These are phyloP conservation scores for Diaprepes abbreviatus DNA, from an alignment of 2,888 invertebrate species.

Conservation along the genomic window DNA sequence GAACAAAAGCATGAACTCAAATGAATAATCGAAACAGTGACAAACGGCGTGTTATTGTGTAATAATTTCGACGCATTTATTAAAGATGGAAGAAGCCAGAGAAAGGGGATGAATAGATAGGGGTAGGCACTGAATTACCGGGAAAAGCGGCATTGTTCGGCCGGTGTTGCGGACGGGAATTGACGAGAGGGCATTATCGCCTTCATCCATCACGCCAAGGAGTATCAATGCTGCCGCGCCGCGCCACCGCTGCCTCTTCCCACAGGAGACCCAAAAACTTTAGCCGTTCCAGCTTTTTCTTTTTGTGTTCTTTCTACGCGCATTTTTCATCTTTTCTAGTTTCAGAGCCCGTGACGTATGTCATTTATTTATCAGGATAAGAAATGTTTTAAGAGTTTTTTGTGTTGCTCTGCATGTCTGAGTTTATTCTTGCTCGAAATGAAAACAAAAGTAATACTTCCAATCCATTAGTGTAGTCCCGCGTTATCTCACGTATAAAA, in stretches of 20 bases:
- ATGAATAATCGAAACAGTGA: slow-evolving; percentile 56
- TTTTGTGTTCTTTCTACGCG: slow-evolving; percentile 61
- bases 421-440: slow-evolving; percentile 33
- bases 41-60: slow-evolving; percentile 63
- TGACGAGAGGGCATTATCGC: slow-evolving; percentile 71
- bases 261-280: slow-evolving; percentile 68
- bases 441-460: slow-evolving; percentile 1
- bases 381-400: slow-evolving; percentile 58
- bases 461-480: background rate
- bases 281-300: slow-evolving; percentile 62
- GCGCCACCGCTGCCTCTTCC: slow-evolving; percentile 58
- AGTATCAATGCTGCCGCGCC: slow-evolving; percentile 65
- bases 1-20: slow-evolving; percentile 49
- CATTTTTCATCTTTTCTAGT: slow-evolving; percentile 69
- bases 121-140: slow-evolving; percentile 66
- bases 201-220: slow-evolving; percentile 68
- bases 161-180: slow-evolving; percentile 69
- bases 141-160: slow-evolving; percentile 69
- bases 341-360: slow-evolving; percentile 66
- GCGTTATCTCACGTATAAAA: no score
- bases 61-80: slow-evolving; percentile 64
- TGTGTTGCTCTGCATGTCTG: slow-evolving; percentile 34
- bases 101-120: slow-evolving; percentile 64
- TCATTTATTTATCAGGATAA: slow-evolving; percentile 66
- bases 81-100: slow-evolving; percentile 58